These are phyloP conservation scores for Ptyas mucosa DNA, from an alignment of 2,113 vertebrate genomes.

Conservation along the genomic window DNA sequence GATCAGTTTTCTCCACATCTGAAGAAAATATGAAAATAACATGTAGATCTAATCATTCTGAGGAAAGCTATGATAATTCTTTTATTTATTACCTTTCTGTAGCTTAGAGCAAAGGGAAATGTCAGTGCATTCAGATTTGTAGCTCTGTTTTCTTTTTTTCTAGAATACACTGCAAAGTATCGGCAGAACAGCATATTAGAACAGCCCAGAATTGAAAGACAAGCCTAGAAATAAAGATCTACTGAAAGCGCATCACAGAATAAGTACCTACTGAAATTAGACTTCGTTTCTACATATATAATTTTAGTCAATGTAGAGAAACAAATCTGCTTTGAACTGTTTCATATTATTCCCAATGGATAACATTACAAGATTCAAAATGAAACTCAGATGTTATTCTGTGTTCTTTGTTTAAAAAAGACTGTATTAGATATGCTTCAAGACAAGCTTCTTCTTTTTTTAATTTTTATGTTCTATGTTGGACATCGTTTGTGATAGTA, in stretches of 20 bases:
- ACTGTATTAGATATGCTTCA: background rate
- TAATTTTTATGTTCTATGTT: background rate
- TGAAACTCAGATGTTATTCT: constrained; percentile 22
- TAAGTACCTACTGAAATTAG: constrained; percentile 11
- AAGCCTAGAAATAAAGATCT: constrained; percentile 39
- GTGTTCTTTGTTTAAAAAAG: background rate
- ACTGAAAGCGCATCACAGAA: constrained; percentile 1
- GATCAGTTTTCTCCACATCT: background rate
- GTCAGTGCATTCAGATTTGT: constrained; percentile 46
- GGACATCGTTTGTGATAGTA: background rate
- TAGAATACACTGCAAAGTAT: constrained; percentile 38
- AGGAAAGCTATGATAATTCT: constrained; percentile 22
- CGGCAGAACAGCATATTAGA: background rate
- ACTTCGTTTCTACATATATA: constrained; percentile 35
- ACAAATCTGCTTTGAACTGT: constrained; percentile 19
- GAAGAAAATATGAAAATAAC: background rate
- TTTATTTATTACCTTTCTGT: constrained; percentile 27
- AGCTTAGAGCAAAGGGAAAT: constrained; percentile 46
- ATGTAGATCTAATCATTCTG: background rate
- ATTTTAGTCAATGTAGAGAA: constrained; percentile 27
- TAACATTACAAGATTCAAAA: constrained; percentile 31
- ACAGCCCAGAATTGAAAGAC: constrained; percentile 5
- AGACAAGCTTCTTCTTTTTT: constrained; percentile 30
- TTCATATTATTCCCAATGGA: background rate
- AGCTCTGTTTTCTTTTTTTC: constrained; percentile 38